Conservation (phyloP, 1,140 invertebrate genomes). For the Drosophila insularis region DNA sequence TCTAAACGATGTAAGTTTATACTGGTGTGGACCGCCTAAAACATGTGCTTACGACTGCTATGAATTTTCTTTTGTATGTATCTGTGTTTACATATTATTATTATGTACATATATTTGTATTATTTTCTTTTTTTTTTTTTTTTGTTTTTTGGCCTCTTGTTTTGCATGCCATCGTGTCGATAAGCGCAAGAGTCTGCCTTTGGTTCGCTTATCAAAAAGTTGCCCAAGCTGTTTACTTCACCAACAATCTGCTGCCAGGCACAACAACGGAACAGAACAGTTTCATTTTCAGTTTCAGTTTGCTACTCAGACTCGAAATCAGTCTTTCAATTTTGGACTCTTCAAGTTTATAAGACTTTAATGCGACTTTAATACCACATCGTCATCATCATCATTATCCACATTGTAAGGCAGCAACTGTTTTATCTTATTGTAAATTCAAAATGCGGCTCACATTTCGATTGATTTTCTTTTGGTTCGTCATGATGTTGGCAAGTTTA, state of each 20-base stretch:
- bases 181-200: slow-evolving; percentile 41
- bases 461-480: slow-evolving; percentile 66
- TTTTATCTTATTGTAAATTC: slow-evolving; percentile 62
- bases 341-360: slow-evolving; percentile 71
- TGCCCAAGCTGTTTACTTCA: slow-evolving; percentile 77
- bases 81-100: slow-evolving; percentile 70
- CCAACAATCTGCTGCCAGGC: slow-evolving; percentile 66
- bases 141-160: slow-evolving; percentile 69
- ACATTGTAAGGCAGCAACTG: slow-evolving; percentile 23
- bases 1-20: slow-evolving; percentile 51
- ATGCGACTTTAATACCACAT: slow-evolving; percentile 74
- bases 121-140: neutral
- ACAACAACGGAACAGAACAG: slow-evolving; percentile 7
- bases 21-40: slow-evolving; percentile 66
- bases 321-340: slow-evolving; percentile 14
- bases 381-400: slow-evolving; percentile 28
- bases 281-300: slow-evolving; percentile 33
- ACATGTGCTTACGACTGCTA: slow-evolving; percentile 69
- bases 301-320: slow-evolving; percentile 9
- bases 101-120: slow-evolving; percentile 23
- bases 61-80: slow-evolving; percentile 17
- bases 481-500: slow-evolving; percentile 55
- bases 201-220: slow-evolving; percentile 73
- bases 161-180: slow-evolving; percentile 62
- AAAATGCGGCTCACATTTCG: slow-evolving; percentile 66